These are phyloP conservation scores for Fringilla coelebs DNA, from an alignment of 2,797 vertebrate genomes.

Conservation along the genomic window DNA sequence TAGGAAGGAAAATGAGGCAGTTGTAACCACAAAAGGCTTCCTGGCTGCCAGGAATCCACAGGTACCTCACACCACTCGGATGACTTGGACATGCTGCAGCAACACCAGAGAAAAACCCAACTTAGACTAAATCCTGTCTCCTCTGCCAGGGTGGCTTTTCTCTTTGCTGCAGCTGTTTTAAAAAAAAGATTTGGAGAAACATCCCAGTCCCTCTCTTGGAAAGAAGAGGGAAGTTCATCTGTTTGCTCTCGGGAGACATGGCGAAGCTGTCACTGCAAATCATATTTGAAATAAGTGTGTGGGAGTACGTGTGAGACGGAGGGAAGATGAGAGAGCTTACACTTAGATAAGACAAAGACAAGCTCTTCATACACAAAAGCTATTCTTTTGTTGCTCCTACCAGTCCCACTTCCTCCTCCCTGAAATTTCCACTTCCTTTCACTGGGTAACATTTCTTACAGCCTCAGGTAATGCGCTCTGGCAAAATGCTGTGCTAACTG, in stretches of 20 bases:
- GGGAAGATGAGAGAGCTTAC: not conserved
- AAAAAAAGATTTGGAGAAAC: not conserved
- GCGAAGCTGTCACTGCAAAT: not conserved
- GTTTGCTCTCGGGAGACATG: not conserved
- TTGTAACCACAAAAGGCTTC: not conserved
- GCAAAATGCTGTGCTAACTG: not conserved
- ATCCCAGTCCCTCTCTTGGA: not conserved
- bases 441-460: not conserved
- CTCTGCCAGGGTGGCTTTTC: not conserved
- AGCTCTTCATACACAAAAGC: not conserved
- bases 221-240: not conserved
- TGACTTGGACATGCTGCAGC: not conserved
- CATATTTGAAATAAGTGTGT: not conserved
- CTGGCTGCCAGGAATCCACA: not conserved
- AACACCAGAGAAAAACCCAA: not conserved
- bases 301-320: not conserved
- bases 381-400: not conserved
- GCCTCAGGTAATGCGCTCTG: not conserved
- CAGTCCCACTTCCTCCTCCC: not conserved
- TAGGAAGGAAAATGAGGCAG: not conserved
- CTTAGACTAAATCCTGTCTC: accelerated
- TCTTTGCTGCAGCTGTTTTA: not conserved
- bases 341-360: slow-evolving; percentile 16
- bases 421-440: not conserved
- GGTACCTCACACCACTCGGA: not conserved